A percentile compares a stretch with the other conserved stretches of the same genome.
Conservation (phyloP, 1,140 invertebrate genomes). For the Papilio dardanus region DNA sequence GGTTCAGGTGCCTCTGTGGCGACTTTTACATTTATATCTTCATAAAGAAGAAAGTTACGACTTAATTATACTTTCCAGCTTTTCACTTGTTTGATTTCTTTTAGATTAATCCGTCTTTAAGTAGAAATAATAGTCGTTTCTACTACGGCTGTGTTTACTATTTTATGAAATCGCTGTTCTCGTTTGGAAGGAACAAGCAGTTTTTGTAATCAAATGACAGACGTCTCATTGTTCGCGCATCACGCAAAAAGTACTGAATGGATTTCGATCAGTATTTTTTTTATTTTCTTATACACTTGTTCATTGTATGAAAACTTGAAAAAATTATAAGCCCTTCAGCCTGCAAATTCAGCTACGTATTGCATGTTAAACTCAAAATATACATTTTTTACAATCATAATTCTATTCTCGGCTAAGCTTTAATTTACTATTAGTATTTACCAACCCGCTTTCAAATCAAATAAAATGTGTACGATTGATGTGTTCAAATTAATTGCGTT, state of each 20-base stretch:
- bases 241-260: conserved; percentile 5
- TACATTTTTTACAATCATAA: background rate
- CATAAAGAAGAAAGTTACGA: too few relatives aligned
- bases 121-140: background rate
- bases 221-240: conserved; percentile 2
- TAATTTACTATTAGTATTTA: background rate
- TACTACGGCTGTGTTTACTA: background rate
- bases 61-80: too few relatives aligned
- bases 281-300: background rate
- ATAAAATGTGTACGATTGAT: background rate
- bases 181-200: background rate
- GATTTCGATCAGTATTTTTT: conserved; percentile 6
- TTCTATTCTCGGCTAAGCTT: background rate
- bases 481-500: background rate
- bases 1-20: too few relatives aligned
- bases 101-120: background rate
- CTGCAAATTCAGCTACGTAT: background rate
- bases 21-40: too few relatives aligned
- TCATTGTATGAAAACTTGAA: background rate
- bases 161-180: background rate
- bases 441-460: background rate
- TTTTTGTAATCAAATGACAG: background rate
- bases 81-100: background rate
- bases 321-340: background rate
- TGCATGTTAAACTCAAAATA: background rate